Conservation (phyloP, 2,113 vertebrate genomes). For the Ictalurus punctatus region DNA sequence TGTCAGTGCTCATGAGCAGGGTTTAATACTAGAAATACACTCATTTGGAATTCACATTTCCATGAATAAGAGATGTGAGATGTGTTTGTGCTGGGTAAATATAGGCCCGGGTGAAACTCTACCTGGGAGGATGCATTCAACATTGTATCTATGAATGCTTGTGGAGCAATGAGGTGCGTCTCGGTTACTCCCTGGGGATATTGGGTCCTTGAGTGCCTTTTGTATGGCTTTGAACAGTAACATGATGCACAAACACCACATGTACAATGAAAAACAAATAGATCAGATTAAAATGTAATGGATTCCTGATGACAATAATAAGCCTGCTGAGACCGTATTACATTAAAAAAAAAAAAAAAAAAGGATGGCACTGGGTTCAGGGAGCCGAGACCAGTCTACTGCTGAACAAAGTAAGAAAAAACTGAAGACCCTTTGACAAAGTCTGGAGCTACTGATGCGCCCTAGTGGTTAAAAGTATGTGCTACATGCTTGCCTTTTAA, state of each 20-base stretch:
- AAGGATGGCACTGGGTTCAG: background rate
- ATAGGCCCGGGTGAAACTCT: conserved; percentile 48
- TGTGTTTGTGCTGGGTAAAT: conserved; percentile 43
- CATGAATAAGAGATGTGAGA: conserved; percentile 46
- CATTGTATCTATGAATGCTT: conserved; percentile 49
- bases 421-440: background rate
- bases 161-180: conserved; percentile 46
- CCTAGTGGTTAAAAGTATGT: conserved; percentile 56
- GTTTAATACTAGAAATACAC: conserved; percentile 36
- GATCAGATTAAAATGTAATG: conserved; percentile 36
- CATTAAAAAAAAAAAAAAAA: conserved; percentile 21
- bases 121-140: conserved; percentile 46
- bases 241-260: conserved; percentile 39
- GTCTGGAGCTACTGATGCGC: conserved; percentile 50
- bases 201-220: conserved; percentile 45
- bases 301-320: conserved; percentile 32
- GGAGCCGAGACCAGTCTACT: background rate
- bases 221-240: conserved; percentile 40
- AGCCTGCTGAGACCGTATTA: conserved; percentile 9
- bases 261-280: conserved; percentile 34
- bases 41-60: conserved; percentile 39
- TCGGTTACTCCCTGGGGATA: conserved; percentile 27
- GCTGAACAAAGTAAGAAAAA: conserved; percentile 5
- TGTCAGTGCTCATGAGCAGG: conserved; percentile 26
- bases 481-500: background rate